Base-by-base conservation (phyloP, 1,140 invertebrate genomes). In the Vanessa atalanta region DNA sequence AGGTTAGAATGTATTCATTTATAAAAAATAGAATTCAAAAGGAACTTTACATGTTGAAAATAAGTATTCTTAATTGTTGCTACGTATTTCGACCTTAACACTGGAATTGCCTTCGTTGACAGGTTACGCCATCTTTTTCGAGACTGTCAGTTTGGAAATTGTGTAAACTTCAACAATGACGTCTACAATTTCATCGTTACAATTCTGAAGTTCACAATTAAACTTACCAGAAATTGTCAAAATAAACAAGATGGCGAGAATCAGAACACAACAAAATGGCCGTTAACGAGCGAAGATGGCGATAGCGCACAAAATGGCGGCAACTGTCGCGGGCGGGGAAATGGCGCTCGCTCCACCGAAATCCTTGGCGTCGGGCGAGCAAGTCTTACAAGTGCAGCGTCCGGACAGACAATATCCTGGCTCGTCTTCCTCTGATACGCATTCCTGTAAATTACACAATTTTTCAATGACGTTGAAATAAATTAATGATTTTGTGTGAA, bases 341-440 rank as follows among this genome's bases (percentile, higher is more conserved):
- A 85, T 15, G 4, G 84, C 79, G 76, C 72, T 82, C 1, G 87
- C 90, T 53, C 81, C 88, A n/a, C 83, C 85, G 72, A 92, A 92
- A 75, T 92, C 89, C 11, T 78, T 84, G 0, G 89, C 88, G 64
- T 91, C 88, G 0, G 90, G 89, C 1, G 83, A 74, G 69, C 93
- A 93, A 0, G 87, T 92, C 73, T 90, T 91, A 75, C 93, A 93
- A 4, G 91, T 93, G 75, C 93, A 93, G 13, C 87, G 82, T 0
- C 91, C 92, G 0, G 84, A 73, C 1, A 89, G 77, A 72, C 93
- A 93, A 78, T 91, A 92, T 2, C 92, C 93, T 7, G 87, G 89
- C 65, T 93, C 90, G 55, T 93, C 86, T 70, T 90, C 86, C 70
- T 93, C 93, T 5, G 88, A 91, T 6, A 92, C 84, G 67, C 92